A percentile compares a stretch with the other conserved stretches of the same genome.
These are phyloP conservation scores for Cassiopea xamachana DNA, from an alignment of 30 jellyfish, hydroid and myxozoan species.

Conservation along the genomic window DNA sequence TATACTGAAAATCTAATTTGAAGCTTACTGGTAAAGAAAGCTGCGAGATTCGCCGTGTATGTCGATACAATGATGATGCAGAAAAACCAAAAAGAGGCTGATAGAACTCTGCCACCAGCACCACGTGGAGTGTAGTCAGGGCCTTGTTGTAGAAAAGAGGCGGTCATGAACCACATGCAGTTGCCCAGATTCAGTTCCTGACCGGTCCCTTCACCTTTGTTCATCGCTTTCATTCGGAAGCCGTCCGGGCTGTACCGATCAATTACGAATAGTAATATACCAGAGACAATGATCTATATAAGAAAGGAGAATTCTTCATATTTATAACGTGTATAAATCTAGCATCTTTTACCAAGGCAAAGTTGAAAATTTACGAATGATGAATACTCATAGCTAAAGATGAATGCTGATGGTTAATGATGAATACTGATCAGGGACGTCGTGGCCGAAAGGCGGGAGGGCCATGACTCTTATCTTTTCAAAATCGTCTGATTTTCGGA, in stretches of 20 bases:
- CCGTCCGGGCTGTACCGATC: constrained; percentile 93
- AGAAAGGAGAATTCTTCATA: background rate
- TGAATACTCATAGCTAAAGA: too few relatives aligned
- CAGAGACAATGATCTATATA: constrained; percentile 49
- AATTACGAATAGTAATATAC: constrained; percentile 49
- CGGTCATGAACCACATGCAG: constrained; percentile 86
- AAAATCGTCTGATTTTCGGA: too few relatives aligned
- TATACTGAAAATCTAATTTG: background rate
- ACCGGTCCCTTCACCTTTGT: constrained; percentile 81
- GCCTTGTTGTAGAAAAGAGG: constrained; percentile 91
- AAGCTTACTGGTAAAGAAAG: constrained; percentile 79
- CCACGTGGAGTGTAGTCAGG: constrained; percentile 90
- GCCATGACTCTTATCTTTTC: too few relatives aligned
- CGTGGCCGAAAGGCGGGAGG: too few relatives aligned
- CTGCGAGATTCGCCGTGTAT: constrained; percentile 91
- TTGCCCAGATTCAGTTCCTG: constrained; percentile 75
- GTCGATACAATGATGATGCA: constrained; percentile 82
- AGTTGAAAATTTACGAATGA: too few relatives aligned
- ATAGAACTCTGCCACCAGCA: constrained; percentile 77
- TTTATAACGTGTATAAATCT: too few relatives aligned
- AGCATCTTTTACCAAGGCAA: too few relatives aligned
- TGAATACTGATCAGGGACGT: too few relatives aligned
- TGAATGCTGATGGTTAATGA: too few relatives aligned
- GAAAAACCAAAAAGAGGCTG: constrained; percentile 93
- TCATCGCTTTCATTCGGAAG: constrained; percentile 46